phyloP scores from a whole-genome alignment of 2,888 invertebrate species.

The Leucania comma region DNA sequence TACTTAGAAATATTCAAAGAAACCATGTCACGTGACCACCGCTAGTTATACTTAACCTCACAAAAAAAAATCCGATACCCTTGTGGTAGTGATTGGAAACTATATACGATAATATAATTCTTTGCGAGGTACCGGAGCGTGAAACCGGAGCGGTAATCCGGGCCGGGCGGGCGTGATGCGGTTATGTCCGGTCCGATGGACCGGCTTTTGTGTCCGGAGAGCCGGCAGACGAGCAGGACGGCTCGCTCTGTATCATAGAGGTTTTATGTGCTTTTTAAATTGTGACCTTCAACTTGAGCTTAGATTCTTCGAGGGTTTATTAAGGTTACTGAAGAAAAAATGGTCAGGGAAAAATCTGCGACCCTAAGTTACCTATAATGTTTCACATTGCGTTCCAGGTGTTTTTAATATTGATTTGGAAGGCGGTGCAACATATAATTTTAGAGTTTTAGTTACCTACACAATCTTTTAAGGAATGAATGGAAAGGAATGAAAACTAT shows the following conservation, averaged over 20 bases:
- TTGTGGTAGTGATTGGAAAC: constrained; percentile 20
- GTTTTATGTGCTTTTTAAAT: constrained; percentile 27
- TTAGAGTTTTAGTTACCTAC: too few species aligned
- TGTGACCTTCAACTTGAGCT: constrained; percentile 34
- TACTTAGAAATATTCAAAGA: background rate
- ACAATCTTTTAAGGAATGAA: too few species aligned
- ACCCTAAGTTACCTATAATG: background rate
- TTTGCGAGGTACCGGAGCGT: constrained; percentile 56
- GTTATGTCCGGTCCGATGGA: constrained; percentile 60
- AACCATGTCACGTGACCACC: background rate
- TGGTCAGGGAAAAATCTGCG: background rate
- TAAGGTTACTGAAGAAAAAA: background rate
- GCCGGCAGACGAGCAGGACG: constrained; percentile 15
- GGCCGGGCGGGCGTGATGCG: constrained; percentile 55
- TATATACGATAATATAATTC: constrained; percentile 47
- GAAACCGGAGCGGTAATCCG: constrained; percentile 54
- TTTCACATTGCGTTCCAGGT: background rate
- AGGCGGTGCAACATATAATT: too few species aligned
- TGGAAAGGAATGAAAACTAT: too few species aligned
- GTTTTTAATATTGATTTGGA: too few species aligned
- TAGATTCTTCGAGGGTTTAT: background rate
- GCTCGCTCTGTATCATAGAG: background rate
- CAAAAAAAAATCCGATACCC: background rate
- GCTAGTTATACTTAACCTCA: background rate
- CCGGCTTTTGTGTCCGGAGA: constrained; percentile 33